These are phyloP conservation scores for Leucophora obtusa DNA, from an alignment of 2,888 invertebrate species.

Conservation along the genomic window DNA sequence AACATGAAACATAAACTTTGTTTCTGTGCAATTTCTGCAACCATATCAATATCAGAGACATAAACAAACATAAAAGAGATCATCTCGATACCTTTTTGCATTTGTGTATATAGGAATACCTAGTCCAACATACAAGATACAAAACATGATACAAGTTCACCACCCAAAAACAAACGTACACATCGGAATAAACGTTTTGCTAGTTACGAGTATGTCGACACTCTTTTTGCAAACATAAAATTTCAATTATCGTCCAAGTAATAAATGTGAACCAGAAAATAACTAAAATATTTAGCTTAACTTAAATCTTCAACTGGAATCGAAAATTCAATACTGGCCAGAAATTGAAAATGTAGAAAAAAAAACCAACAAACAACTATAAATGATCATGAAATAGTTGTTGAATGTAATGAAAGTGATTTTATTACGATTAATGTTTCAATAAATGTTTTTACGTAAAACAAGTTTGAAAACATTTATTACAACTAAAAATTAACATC, in stretches of 20 bases:
- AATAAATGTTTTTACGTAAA: conserved; percentile 73
- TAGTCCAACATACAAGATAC: conserved; percentile 45
- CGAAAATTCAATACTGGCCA: background rate
- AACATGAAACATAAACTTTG: conserved; percentile 57
- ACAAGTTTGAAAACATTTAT: conserved; percentile 61
- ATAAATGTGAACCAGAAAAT: conserved; percentile 45
- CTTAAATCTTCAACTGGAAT: background rate
- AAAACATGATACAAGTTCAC: conserved; percentile 56
- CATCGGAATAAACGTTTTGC: conserved; percentile 56
- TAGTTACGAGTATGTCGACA: conserved; percentile 51
- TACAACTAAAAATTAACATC: conserved; percentile 49
- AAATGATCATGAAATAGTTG: conserved; percentile 71
- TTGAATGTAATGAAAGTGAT: conserved; percentile 71
- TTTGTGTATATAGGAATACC: conserved; percentile 32
- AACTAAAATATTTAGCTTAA: conserved; percentile 30
- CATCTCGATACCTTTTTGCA: conserved; percentile 49
- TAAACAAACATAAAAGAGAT: conserved; percentile 49
- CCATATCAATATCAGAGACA: conserved; percentile 34
- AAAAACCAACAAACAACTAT: conserved; percentile 47
- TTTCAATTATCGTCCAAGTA: conserved; percentile 73
- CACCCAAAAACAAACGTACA: conserved; percentile 35
- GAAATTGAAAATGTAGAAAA: background rate
- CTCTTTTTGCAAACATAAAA: conserved; percentile 70
- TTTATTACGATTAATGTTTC: conserved; percentile 75
- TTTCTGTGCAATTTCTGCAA: background rate